A percentile compares a stretch with the other conserved stretches of the same genome.
Conservation (phyloP, 1,140 invertebrate species). For the Drosophila mauritiana region DNA sequence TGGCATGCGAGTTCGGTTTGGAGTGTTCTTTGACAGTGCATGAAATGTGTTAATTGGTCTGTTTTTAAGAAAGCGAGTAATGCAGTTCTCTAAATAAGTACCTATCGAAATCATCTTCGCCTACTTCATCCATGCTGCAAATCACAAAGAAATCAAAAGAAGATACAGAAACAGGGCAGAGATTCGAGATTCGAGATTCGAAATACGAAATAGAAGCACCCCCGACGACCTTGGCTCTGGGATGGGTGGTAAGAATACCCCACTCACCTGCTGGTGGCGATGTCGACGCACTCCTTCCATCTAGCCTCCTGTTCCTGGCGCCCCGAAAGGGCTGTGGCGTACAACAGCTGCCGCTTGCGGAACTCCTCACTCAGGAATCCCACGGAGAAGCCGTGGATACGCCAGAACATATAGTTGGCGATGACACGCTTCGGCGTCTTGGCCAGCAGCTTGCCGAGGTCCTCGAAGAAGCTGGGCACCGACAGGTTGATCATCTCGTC, state of each 20-base stretch:
- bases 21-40: neutral
- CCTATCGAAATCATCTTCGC: conserved; percentile 65
- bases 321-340: conserved; percentile 90
- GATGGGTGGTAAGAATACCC: neutral
- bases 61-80: conserved; percentile 15
- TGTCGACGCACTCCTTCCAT: conserved; percentile 94
- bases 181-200: conserved; percentile 20
- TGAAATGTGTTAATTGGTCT: conserved; percentile 7
- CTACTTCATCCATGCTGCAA: conserved; percentile 71
- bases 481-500: conserved; percentile 93
- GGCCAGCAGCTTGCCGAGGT: conserved; percentile 87
- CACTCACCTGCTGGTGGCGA: conserved; percentile 88
- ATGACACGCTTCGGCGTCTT: conserved; percentile 85
- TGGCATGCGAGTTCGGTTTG: conserved; percentile 7
- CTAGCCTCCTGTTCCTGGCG: conserved; percentile 90
- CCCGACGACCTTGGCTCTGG: conserved; percentile 21
- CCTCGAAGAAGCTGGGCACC: conserved; percentile 90
- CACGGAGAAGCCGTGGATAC: conserved; percentile 89
- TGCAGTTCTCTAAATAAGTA: conserved; percentile 50
- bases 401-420: conserved; percentile 94
- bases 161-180: conserved; percentile 53
- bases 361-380: conserved; percentile 91
- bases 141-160: conserved; percentile 72
- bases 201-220: conserved; percentile 9
- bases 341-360: conserved; percentile 89